These are phyloP conservation scores for Bilobella aurantiaca DNA, from an alignment of 1,140 invertebrate genomes.

Conservation along the genomic window DNA sequence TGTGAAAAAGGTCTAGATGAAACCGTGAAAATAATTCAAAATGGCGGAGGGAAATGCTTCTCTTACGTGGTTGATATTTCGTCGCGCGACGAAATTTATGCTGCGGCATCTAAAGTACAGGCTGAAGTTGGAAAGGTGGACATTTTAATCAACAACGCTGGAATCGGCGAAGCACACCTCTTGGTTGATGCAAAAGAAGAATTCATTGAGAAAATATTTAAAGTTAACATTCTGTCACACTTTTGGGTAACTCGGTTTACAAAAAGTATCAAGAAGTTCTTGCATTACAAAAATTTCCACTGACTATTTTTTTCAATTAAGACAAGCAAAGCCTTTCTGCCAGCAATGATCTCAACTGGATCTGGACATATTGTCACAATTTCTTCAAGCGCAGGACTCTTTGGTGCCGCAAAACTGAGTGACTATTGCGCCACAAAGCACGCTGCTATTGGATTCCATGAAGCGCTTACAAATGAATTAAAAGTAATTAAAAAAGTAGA, in stretches of 20 bases:
- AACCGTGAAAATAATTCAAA: slow-evolving; percentile 54
- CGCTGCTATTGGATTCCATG: slow-evolving; percentile 83
- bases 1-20: slow-evolving; percentile 55
- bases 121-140: slow-evolving; percentile 75
- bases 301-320: slow-evolving; percentile 33
- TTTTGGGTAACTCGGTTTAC: no score
- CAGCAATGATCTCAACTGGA: slow-evolving; percentile 74
- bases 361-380: slow-evolving; percentile 89
- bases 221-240: slow-evolving; percentile 53
- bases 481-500: slow-evolving; percentile 38
- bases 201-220: slow-evolving; percentile 51
- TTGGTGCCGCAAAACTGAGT: slow-evolving; percentile 65
- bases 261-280: no score
- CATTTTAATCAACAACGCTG: slow-evolving; percentile 90
- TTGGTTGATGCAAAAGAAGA: slow-evolving; percentile 66
- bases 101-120: slow-evolving; percentile 64
- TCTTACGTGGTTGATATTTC: slow-evolving; percentile 71
- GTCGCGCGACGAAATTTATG: slow-evolving; percentile 66
- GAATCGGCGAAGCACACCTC: slow-evolving; percentile 73
- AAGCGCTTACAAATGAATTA: slow-evolving; percentile 67
- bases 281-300: neutral
- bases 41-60: slow-evolving; percentile 55
- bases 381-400: slow-evolving; percentile 78
- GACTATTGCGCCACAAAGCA: slow-evolving; percentile 95
- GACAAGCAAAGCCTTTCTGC: slow-evolving; percentile 59